Base-by-base conservation (phyloP, 2,797 vertebrate genomes). In the Anomalospiza imberbis region DNA sequence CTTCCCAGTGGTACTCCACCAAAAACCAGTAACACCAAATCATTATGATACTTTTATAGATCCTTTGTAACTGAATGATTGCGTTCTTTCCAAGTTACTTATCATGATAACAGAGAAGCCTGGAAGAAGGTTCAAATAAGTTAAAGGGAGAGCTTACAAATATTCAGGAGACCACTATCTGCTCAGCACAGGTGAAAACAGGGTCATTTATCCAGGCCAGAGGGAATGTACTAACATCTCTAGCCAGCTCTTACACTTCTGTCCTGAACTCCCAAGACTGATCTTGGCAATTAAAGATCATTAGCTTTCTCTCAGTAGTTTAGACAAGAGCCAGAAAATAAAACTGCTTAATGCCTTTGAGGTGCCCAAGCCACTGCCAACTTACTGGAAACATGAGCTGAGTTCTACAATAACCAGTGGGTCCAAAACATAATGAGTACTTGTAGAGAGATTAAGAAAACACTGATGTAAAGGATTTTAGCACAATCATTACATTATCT, bases 361-460 rank as follows among this genome's bases (percentile, higher is more conserved):
- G 85, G 17, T 61, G 22, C 47, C 42, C 17, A 44, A 61, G 38
- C 76, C 51, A n/a, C 57, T 89, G 58, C 54, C 70, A 91, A 34
- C 22, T 80, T 67, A 47, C 5, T 74, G 65, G 38, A 81, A 86
- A 85, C 88, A 45, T 0, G 0, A 67, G 75, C 42, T 0, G 6
- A 74, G n/a, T 75, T 80, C 89, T 84, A 17, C 31, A 88, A 18
- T 66, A 88, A 77, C 38, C 42, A 50, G 12, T 10, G 53, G 17
- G 65, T 88, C 87, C 45, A 89, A 89, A 91, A 66, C 51, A 89
- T 50, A 91, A 83, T 84, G 71, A 58, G 55, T 51, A 21, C 36
- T 88, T 91, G 34, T 66, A 28, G 47, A 85, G 66, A 90, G 63
- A 94, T 87, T 90, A 88, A 84, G 50, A 84, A 75, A 94, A 90